A percentile compares a stretch with the other conserved stretches of the same genome.
These are phyloP conservation scores for Oreocharis arfaki DNA, from an alignment of 2,113 vertebrate species.

Conservation along the genomic window DNA sequence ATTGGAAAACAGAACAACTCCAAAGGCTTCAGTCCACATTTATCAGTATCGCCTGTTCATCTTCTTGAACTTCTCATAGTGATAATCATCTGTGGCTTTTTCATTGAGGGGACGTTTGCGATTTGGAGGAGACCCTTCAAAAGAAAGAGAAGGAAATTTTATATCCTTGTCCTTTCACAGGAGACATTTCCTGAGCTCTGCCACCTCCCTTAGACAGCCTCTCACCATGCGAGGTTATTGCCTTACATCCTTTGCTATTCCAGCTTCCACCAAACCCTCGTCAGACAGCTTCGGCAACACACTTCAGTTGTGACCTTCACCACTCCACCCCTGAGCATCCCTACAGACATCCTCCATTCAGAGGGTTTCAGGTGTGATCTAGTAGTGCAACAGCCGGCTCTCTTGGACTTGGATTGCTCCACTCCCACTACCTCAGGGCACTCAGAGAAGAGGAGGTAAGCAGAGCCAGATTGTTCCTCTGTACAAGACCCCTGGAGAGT, in stretches of 20 bases:
- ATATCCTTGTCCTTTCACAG: neutral
- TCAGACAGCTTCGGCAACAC: neutral
- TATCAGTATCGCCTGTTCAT: constrained; percentile 89
- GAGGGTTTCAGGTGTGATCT: neutral
- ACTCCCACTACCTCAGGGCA: neutral
- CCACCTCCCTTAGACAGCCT: neutral
- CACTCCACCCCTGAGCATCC: neutral
- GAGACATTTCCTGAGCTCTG: neutral
- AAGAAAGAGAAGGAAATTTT: neutral
- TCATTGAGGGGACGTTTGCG: constrained; percentile 95
- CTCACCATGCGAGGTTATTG: neutral
- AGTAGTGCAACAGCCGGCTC: rapidly evolving
- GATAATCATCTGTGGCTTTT: constrained; percentile 97
- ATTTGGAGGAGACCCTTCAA: constrained; percentile 81
- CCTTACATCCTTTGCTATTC: neutral
- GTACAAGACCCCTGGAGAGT: neutral
- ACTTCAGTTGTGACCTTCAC: neutral
- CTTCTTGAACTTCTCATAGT: constrained; percentile 99
- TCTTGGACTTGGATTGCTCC: neutral
- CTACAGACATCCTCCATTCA: neutral
- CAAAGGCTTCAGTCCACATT: neutral
- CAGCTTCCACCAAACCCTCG: neutral
- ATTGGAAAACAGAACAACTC: neutral
- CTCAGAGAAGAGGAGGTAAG: neutral
- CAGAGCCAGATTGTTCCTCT: neutral